phyloP scores from a whole-genome alignment of 2,888 invertebrate species.

The Xestia ashworthii region DNA sequence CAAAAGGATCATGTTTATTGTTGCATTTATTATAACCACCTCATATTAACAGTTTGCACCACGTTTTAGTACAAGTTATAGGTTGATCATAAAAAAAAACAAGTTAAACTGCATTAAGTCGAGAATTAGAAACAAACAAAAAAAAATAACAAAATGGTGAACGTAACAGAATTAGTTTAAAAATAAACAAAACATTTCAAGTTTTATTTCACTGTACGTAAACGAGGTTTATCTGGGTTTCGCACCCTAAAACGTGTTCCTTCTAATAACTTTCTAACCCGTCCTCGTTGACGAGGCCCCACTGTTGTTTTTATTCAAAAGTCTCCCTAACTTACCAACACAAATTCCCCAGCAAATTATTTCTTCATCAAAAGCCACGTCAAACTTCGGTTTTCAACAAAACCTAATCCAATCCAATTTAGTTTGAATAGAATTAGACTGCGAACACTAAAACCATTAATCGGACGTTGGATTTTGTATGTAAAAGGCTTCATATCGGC shows the following conservation, averaged over 20 bases:
- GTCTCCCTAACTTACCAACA: conserved; percentile 15
- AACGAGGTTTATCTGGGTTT: neutral
- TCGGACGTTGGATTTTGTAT: conserved; percentile 67
- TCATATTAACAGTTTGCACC: neutral
- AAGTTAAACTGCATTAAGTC: neutral
- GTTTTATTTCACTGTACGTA: neutral
- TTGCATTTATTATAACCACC: neutral
- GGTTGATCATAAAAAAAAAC: neutral
- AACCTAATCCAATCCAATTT: conserved; percentile 71
- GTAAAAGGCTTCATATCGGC: conserved; percentile 69
- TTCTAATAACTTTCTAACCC: neutral
- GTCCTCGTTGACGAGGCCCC: neutral
- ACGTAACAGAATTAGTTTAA: neutral
- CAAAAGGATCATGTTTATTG: neutral
- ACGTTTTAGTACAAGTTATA: neutral
- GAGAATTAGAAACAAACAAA: neutral
- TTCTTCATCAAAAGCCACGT: conserved; percentile 32
- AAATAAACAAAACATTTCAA: neutral
- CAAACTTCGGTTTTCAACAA: conserved; percentile 40
- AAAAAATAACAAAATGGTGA: neutral
- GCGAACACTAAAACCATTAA: conserved; percentile 68
- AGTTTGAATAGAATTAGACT: conserved; percentile 66
- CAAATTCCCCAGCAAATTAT: conserved; percentile 21
- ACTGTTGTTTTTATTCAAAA: conserved; percentile 26
- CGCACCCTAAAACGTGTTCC: neutral